Evolutionary conservation across 2,113 vertebrate genomes (phyloP).

Genomic region (Centropristis striata): DNA sequence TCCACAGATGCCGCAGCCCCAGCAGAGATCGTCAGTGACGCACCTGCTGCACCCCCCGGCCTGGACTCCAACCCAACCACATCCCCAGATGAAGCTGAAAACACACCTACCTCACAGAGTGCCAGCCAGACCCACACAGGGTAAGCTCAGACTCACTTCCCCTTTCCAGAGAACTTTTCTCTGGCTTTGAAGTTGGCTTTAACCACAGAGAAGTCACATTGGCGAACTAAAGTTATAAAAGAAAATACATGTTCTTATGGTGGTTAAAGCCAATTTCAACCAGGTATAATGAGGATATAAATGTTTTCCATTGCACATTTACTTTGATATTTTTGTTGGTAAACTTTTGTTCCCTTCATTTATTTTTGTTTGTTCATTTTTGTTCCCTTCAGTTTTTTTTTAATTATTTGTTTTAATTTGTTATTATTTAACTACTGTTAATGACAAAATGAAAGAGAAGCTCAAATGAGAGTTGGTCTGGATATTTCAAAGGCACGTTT

Average conservation of each 20-base stretch:
- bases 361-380: too few species aligned
- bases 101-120: conserved; percentile 94
- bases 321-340: conserved; percentile 39
- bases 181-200: conserved; percentile 46
- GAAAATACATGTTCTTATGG: not conserved
- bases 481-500: conserved; percentile 13
- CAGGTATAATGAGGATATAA: not conserved
- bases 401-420: not conserved
- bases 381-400: conserved; percentile 33
- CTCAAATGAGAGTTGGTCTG: conserved; percentile 9
- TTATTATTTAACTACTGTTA: conserved; percentile 1
- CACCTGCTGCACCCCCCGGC: conserved; percentile 24
- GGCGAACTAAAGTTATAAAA: not conserved
- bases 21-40: conserved; percentile 40
- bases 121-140: conserved; percentile 82
- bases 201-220: conserved; percentile 38
- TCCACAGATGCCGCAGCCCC: conserved; percentile 50
- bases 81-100: conserved; percentile 76
- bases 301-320: not conserved
- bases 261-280: conserved; percentile 61
- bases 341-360: conserved; percentile 35
- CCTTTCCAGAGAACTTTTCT: conserved; percentile 22
- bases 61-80: conserved; percentile 43
- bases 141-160: conserved; percentile 83
- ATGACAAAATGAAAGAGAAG: conserved; percentile 14